These are phyloP conservation scores for Paracentrotus lividus DNA, from an alignment of 53 echinoderm and acorn worm genomes.

Conservation along the genomic window DNA sequence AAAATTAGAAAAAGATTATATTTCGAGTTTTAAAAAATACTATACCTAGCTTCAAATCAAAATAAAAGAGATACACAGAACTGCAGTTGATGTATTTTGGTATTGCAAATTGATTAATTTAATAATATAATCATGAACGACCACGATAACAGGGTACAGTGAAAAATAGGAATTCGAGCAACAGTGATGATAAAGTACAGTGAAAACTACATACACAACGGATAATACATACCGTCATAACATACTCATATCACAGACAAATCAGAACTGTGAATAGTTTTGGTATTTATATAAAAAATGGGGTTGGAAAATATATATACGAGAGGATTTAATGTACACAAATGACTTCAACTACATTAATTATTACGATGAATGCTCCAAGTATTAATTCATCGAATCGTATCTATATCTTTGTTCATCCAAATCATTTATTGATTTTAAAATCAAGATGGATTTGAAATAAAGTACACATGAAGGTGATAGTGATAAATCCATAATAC, in stretches of 20 bases:
- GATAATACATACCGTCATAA: conserved; percentile 19
- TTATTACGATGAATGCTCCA: conserved; percentile 2
- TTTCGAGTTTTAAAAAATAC: too few species aligned
- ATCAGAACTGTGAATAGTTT: neutral
- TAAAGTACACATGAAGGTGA: conserved; percentile 27
- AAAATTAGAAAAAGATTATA: too few species aligned
- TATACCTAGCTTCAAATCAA: too few species aligned
- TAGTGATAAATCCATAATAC: neutral
- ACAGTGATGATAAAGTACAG: conserved; percentile 46
- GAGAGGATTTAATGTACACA: neutral
- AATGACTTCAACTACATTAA: neutral
- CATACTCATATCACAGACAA: neutral
- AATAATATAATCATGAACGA: conserved; percentile 56
- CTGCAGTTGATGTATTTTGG: neutral
- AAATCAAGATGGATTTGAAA: conserved; percentile 21
- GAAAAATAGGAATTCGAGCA: conserved; percentile 17
- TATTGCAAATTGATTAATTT: conserved; percentile 64
- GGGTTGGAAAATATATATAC: conserved; percentile 42
- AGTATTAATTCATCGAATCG: neutral
- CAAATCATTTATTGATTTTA: neutral
- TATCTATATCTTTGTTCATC: neutral
- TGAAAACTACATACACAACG: conserved; percentile 19
- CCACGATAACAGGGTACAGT: conserved; percentile 19
- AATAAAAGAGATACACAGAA: conserved; percentile 5
- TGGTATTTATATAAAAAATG: neutral